A percentile compares a stretch with the other conserved stretches of the same genome.
Conservation (phyloP, 2,113 vertebrate genomes). For the Cyrtonyx montezumae region DNA sequence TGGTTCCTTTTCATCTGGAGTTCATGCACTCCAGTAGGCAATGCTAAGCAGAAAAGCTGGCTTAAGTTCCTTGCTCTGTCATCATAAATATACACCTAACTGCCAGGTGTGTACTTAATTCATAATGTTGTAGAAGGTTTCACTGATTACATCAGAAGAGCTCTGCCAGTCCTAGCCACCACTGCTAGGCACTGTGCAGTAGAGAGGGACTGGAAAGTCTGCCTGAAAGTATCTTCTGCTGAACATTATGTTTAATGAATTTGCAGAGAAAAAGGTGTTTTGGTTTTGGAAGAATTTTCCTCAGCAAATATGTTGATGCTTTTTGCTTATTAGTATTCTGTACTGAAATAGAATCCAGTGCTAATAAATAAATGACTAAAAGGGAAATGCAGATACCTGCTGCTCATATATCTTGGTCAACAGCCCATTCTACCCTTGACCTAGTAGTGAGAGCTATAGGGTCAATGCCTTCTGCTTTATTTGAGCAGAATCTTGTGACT, state of each 20-base stretch:
- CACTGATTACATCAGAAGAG: not conserved
- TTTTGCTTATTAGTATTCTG: conserved; percentile 6
- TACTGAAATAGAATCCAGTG: not conserved
- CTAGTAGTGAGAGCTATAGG: not conserved
- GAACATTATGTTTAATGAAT: not conserved
- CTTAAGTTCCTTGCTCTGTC: not conserved
- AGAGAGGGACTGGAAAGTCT: not conserved
- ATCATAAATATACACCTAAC: not conserved
- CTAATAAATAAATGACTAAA: not conserved
- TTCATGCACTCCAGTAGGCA: not conserved
- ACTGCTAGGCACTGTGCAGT: too few relatives aligned
- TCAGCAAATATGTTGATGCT: not conserved
- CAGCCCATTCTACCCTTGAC: not conserved
- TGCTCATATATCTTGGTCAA: not conserved
- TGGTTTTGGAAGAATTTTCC: not conserved
- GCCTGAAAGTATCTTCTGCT: not conserved
- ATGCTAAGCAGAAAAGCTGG: not conserved
- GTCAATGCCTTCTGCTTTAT: not conserved
- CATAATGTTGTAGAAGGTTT: not conserved
- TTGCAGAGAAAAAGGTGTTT: not conserved
- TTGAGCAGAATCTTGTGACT: not conserved
- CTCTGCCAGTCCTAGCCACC: not conserved
- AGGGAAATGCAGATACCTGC: not conserved
- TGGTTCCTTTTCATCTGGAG: not conserved
- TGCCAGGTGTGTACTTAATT: not conserved